Percentiles rank a stretch among this genome's conserved stretches.
phyloP scores from a whole-genome alignment of 2,797 vertebrate genomes.

The Strix occidentalis region DNA sequence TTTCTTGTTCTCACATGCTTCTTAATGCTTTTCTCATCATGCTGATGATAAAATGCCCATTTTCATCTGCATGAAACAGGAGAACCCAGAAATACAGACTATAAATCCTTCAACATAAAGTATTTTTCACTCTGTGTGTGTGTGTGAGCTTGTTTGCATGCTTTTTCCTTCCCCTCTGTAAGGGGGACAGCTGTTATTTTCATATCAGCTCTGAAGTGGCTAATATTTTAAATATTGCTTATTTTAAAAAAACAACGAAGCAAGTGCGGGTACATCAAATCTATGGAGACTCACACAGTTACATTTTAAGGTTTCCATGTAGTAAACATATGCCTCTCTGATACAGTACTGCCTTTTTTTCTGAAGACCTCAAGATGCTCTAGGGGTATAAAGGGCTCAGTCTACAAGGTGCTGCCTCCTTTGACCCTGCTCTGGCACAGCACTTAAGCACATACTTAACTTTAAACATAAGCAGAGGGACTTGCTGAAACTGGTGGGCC shows the following conservation, averaged over 20 bases:
- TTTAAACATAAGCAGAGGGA: neutral
- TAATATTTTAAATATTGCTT: neutral
- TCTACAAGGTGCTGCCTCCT: neutral
- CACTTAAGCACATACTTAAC: fast-evolving
- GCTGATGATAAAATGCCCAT: neutral
- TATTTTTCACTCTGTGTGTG: neutral
- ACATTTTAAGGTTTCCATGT: neutral
- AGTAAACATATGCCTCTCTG: neutral
- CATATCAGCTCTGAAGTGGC: neutral
- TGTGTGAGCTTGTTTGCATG: neutral
- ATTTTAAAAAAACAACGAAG: neutral
- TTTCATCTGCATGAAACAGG: neutral
- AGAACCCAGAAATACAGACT: neutral
- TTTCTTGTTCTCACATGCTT: neutral
- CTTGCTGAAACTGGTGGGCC: fast-evolving
- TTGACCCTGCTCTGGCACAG: neutral
- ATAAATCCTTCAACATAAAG: neutral
- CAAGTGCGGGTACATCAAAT: neutral
- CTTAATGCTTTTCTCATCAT: neutral
- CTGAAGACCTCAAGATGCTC: neutral
- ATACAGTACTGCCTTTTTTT: neutral
- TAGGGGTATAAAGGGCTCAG: neutral
- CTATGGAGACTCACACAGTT: neutral
- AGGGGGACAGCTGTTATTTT: neutral
- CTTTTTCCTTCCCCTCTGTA: neutral